Base-by-base conservation (phyloP, 2,113 vertebrate species). In the Cyanoliseus patagonus region DNA sequence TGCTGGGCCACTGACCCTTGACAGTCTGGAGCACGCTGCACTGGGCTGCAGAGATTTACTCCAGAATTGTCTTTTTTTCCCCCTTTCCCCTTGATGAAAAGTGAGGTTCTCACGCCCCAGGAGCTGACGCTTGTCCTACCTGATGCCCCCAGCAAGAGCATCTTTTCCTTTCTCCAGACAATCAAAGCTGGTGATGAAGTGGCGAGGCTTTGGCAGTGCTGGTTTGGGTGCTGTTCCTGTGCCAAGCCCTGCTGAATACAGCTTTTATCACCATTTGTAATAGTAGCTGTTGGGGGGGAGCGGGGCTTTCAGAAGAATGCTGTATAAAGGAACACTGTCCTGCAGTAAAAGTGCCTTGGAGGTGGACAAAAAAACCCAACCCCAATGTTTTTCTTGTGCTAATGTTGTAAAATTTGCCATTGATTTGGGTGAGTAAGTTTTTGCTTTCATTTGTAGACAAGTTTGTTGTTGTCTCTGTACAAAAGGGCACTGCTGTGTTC, bases 191-290 rank as follows among this genome's bases (percentile, higher is more conserved):
- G 0, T 68, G 90, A 86, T 96, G 86, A 86, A 93, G 80, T 76
- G 55, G 55, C 3, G 3, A 61, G 77, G 91, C 83, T 86, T 92
- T 91, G 95, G 88, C 96, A 91, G 7, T 55, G 73, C 88, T 64
- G 16, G 0, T 90, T 91, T 77, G 93, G 88, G 76, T 61, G 61
- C 61, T 73, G 30, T 88, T 79, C n/a, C 15, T 69, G 66, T 94
- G 91, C 92, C 96, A 96, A 52, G 37, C n/a, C 81, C 88, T 82
- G 44, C 91, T 97, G 95, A 95, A 95, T 97, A 37, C 64, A 3
- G 51, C 94, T 94, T 96, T 96, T 95, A 94, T 97, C 66, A 3
- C 31, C 81, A 66, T 92, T 83, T 87, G 96, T 96, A 96, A 96
- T 70, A 90, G 92, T 91, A 95, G 95, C 91, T 88, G 66, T 62